phyloP scores from a whole-genome alignment of 2,888 invertebrate species.

The Sminthurides aquaticus region DNA sequence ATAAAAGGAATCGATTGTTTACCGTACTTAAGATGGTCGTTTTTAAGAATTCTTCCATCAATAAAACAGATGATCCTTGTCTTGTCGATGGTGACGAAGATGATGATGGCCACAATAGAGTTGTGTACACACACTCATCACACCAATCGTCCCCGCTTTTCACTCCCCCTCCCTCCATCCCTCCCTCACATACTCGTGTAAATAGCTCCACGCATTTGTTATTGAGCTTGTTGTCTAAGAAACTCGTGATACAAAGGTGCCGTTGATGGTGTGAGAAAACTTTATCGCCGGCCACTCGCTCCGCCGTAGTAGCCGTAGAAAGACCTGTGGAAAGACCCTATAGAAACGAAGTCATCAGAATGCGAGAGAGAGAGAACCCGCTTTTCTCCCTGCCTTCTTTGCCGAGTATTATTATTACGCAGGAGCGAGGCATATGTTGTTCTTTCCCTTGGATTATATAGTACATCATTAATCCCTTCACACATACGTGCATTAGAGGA shows the following conservation, averaged over 20 bases:
- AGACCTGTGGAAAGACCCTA: neutral
- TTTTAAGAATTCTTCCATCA: neutral
- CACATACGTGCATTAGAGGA: no score
- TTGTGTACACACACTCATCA: neutral
- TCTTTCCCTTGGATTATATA: no score
- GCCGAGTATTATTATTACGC: no score
- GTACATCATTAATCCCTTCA: no score
- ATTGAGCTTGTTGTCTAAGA: neutral
- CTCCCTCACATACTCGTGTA: neutral
- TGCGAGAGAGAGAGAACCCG: no score
- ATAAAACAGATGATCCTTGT: neutral
- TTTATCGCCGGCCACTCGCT: constrained; percentile 10
- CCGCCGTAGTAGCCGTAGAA: no score
- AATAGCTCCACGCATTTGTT: neutral
- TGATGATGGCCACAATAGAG: constrained; percentile 5
- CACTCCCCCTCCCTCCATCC: no score
- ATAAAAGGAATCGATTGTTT: neutral
- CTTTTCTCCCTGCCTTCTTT: no score
- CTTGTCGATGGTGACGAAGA: constrained; percentile 10
- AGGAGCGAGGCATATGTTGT: no score
- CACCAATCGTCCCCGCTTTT: no score
- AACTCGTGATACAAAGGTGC: neutral
- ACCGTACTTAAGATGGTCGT: neutral
- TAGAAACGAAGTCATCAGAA: neutral
- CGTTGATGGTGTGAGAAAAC: constrained; percentile 16